Base-by-base conservation (phyloP, 2,113 vertebrate species). In the Tragelaphus scriptus region DNA sequence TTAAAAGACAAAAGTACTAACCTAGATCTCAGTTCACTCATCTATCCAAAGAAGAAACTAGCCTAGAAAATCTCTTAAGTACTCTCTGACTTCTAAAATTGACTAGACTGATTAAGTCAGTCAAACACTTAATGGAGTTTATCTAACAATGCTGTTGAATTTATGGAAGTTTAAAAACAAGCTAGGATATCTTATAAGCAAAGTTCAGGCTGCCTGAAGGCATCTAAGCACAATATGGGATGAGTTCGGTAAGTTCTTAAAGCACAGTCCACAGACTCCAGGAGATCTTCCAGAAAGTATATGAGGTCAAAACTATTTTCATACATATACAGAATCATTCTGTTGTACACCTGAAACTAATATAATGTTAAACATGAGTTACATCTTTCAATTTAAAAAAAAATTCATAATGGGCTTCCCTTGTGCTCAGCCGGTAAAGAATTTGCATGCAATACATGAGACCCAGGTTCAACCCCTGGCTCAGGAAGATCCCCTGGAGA, bases 241-340 rank as follows among this genome's bases (percentile, higher is more conserved):
- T 65, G 17, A 94, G 40, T 40, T 93, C 82, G 80, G 63, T 79
- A 80, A 23, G 59, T 75, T 96, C 61, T 80, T 75, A 94, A 89
- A 91, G 47, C 28, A 55, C 26, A 49, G 44, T 44, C 88, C n/a
- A 82, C 9, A 90, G 55, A 80, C 9, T 40, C 36, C 32, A 49
- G 19, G 51, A 49, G 75, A 94, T 84, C 53, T 85, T 95, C 44
- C 21, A 94, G 28, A 26, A 92, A 95, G 44, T 47, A 82, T 53
- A 68, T 11, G n/a, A 97, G 49, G 15, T 91, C 63, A 96, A 91
- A 88, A 88, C 8, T 53, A 87, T 96, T 85, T 97, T 88, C 79
- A 84, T n/a, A 81, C 8, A 30, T 59, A 59, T 32, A 59, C 16
- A 12, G 30, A 90, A 75, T 90, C 53, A 90, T 84, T 58, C 51